A percentile compares a stretch with the other conserved stretches of the same genome.
Evolutionary conservation across 2,797 vertebrate genomes (phyloP).

Genomic region (Chromobotia macracanthus): DNA sequence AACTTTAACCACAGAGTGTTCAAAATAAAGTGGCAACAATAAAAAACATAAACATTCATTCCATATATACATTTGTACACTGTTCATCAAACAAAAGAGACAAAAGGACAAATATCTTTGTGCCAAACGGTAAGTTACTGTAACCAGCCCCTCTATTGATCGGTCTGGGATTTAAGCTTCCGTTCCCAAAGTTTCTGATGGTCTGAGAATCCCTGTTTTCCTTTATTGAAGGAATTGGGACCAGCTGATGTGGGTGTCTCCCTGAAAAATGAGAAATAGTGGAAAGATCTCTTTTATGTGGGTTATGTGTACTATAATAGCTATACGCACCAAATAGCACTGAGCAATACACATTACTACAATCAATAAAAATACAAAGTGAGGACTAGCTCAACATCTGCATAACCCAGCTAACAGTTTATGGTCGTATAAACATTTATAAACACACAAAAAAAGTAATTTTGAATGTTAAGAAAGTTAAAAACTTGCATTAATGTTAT

Average conservation of each 20-base stretch:
- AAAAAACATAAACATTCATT: constrained; percentile 44
- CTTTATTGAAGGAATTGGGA: constrained; percentile 99
- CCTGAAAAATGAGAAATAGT: constrained; percentile 70
- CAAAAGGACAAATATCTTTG: constrained; percentile 30
- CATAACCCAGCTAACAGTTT: too few species aligned
- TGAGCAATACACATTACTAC: too few species aligned
- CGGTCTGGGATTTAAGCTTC: constrained; percentile 91
- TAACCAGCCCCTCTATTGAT: constrained; percentile 59
- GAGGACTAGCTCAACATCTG: too few species aligned
- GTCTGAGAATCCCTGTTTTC: constrained; percentile 98
- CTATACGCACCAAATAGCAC: too few species aligned
- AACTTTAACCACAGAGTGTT: constrained; percentile 15
- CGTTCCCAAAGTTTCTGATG: constrained; percentile 98
- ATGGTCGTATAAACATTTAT: too few species aligned
- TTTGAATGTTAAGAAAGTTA: too few species aligned
- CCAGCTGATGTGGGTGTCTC: constrained; percentile 98
- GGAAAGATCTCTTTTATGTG: too few species aligned
- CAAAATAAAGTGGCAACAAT: constrained; percentile 11
- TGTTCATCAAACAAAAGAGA: constrained; percentile 19
- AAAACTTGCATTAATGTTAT: too few species aligned
- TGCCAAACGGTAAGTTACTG: not conserved
- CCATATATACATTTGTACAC: constrained; percentile 58
- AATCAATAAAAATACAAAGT: too few species aligned
- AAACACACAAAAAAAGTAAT: too few species aligned
- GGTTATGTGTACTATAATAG: too few species aligned